A percentile compares a stretch with the other conserved stretches of the same genome.
Conservation (phyloP, 1,140 invertebrate genomes). For the Neodiprion virginianus region DNA sequence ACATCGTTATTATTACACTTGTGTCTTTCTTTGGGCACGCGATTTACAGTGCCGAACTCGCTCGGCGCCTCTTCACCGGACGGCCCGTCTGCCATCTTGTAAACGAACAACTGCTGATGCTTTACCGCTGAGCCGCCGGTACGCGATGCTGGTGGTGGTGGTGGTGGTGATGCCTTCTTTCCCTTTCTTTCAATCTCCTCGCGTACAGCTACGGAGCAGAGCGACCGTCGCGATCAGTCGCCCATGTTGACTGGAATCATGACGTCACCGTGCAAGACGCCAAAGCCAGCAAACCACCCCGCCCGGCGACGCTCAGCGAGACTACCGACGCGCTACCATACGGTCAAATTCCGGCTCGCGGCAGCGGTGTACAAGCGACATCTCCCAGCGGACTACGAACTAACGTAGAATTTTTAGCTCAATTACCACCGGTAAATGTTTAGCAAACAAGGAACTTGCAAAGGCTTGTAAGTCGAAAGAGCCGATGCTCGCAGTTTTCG, state of each 20-base stretch:
- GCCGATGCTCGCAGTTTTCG: no score
- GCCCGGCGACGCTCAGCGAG: neutral
- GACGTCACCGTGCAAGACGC: neutral
- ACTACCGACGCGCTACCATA: neutral
- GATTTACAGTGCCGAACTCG: constrained; percentile 35
- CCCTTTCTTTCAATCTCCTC: neutral
- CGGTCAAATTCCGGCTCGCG: neutral
- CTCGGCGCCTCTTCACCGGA: constrained; percentile 45
- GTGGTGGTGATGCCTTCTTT: constrained; percentile 1
- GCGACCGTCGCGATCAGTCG: neutral
- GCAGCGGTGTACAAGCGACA: no score
- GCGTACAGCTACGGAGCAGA: neutral
- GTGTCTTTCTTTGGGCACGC: constrained; percentile 46
- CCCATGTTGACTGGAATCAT: neutral
- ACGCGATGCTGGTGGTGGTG: neutral
- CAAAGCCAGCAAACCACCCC: neutral
- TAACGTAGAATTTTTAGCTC: no score
- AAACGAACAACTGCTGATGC: constrained; percentile 33
- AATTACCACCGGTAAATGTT: no score
- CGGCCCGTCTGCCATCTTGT: constrained; percentile 57
- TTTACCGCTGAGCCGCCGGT: neutral
- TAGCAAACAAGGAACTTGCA: no score
- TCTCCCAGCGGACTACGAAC: no score
- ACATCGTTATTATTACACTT: constrained; percentile 32
- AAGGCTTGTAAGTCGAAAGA: no score